Evolutionary conservation across 2,797 vertebrate genomes (phyloP).

Genomic region (Gila robusta): DNA sequence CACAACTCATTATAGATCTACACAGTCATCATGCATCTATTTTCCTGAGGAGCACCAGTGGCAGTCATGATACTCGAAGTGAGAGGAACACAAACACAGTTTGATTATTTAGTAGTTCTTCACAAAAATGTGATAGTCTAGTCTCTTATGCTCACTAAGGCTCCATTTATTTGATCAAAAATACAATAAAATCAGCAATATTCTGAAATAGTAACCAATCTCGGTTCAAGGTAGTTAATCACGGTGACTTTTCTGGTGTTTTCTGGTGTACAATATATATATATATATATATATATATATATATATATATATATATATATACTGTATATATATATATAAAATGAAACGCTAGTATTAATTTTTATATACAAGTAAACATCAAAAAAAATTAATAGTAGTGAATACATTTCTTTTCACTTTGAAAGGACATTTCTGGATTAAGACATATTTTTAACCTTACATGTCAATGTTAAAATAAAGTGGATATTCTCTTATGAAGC

Average conservation of each 20-base stretch:
- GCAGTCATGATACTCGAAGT: neutral
- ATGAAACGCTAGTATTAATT: too few species aligned
- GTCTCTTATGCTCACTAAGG: too few species aligned
- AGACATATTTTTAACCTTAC: constrained; percentile 1
- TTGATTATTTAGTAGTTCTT: neutral
- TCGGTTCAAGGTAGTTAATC: too few species aligned
- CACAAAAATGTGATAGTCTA: neutral
- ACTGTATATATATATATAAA: too few species aligned
- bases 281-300: too few species aligned
- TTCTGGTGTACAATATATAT: too few species aligned
- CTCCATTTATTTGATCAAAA: too few species aligned
- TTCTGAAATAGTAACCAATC: too few species aligned
- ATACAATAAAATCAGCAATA: too few species aligned
- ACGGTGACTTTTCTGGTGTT: too few species aligned
- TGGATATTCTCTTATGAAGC: neutral
- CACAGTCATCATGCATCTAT: neutral
- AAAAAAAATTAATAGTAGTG: neutral
- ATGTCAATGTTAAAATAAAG: constrained; percentile 14
- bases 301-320: too few species aligned
- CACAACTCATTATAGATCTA: constrained; percentile 5
- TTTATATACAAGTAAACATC: too few species aligned
- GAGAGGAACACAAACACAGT: neutral
- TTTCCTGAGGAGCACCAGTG: neutral
- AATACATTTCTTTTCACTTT: neutral
- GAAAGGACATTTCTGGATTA: neutral